Base-by-base conservation (phyloP, 2,113 vertebrate genomes). In the Pogona vitticeps region DNA sequence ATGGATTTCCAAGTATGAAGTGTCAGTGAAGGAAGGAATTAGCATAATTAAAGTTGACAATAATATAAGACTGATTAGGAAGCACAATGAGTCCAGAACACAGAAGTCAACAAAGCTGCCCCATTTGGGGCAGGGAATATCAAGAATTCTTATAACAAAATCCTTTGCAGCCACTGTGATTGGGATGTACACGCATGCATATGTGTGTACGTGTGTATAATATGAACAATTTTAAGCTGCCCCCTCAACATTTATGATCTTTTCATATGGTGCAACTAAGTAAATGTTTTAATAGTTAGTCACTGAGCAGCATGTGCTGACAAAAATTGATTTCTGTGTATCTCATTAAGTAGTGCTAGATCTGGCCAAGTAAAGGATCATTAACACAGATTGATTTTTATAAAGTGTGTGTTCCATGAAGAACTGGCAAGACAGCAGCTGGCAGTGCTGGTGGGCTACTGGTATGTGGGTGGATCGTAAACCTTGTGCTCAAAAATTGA, bases 21-120 rank as follows among this genome's bases (percentile, higher is more conserved):
- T 70, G 80, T 82, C 80, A 82, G 4, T 56, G 18, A 18, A 31
- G 52, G 42, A 82, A 82, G 31, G 31, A 56, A 71, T 71, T 56
- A 36, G 42, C 80, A 82, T 82, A 82, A 82, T 71, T 82, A 82
- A 70, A 71, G n/a, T 56, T 71, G 80, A 82, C 80, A 82, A 4
- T 33, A 82, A 71, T 82, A 18, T 56, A 70, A 68, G 71, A 31
- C 20, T 71, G 67, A 15, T 5, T 13, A 56, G 67, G 17, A 42
- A 36, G 67, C 42, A 71, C 31, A 71, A 70, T 6, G 18, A 56
- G 80, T 52, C 67, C 67, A 56, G 80, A 70, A 82, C 42, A 70
- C 31, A 82, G 65, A 82, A 82, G 42, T 52, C 80, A 56, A 52
- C 42, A 82, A 52, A 70, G 40, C 80, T 33, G 80, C 70, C 40